Evolutionary conservation across 2,113 vertebrate species (phyloP).

Genomic region (Gadus macrocephalus): DNA sequence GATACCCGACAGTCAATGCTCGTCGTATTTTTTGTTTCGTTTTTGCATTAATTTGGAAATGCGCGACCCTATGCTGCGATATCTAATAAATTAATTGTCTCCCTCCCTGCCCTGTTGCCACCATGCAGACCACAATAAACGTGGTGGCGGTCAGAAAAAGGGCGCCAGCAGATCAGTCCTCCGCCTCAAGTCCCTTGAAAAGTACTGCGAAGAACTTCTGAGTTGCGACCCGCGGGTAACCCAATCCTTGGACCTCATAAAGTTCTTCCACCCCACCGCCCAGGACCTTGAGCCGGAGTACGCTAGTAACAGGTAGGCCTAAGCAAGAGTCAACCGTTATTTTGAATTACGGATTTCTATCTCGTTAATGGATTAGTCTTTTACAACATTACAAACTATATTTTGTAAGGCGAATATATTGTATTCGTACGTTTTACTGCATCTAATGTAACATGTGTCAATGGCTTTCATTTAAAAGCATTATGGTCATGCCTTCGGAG

Average conservation of each 20-base stretch:
- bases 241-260: slow-evolving; percentile 57
- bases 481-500: slow-evolving; percentile 79
- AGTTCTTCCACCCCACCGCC: slow-evolving; percentile 78
- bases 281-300: slow-evolving; percentile 78
- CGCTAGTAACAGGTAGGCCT: slow-evolving; percentile 83
- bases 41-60: no score
- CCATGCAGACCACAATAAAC: slow-evolving; percentile 32
- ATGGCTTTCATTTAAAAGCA: slow-evolving; percentile 55
- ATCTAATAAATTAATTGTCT: no score
- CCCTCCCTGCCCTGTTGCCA: no score
- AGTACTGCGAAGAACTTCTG: slow-evolving; percentile 75
- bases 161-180: slow-evolving; percentile 43
- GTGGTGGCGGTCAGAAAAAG: slow-evolving; percentile 13
- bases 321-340: background rate
- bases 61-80: no score
- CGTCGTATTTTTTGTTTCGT: no score
- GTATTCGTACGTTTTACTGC: background rate
- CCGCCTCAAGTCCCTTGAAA: slow-evolving; percentile 74
- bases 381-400: no score
- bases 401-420: background rate
- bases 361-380: no score
- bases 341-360: background rate
- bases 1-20: background rate
- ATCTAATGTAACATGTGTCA: background rate
- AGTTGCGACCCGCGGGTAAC: slow-evolving; percentile 53